Conservation (phyloP, 1,140 invertebrate genomes). For the Drosophila parvula region DNA sequence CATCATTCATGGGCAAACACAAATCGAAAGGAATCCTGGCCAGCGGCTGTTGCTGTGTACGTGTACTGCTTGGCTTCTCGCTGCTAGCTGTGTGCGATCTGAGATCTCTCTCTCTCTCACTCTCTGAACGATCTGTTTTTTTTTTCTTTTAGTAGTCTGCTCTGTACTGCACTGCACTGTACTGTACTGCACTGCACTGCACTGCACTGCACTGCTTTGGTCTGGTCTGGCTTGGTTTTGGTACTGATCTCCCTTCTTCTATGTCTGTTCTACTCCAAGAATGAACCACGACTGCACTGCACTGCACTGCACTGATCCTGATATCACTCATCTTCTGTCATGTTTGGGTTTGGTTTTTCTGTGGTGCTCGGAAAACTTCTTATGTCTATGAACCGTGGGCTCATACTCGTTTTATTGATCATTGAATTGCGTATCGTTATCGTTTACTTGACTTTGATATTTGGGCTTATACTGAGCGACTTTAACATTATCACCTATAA, state of each 20-base stretch:
- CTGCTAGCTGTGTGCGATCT: conserved; percentile 42
- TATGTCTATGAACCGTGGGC: conserved; percentile 70
- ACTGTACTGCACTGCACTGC: conserved; percentile 23
- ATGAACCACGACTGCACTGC: conserved; percentile 61
- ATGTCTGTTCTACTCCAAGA: conserved; percentile 39
- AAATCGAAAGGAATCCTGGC: conserved; percentile 66
- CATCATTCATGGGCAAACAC: conserved; percentile 54
- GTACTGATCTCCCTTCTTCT: conserved; percentile 41
- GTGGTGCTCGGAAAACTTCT: conserved; percentile 79
- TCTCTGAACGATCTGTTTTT: conserved; percentile 28
- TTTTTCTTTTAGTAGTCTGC: conserved; percentile 23
- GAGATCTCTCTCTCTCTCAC: conserved; percentile 13
- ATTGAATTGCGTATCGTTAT: conserved; percentile 80
- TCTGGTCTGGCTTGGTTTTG: conserved; percentile 23
- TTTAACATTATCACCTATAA: conserved; percentile 83
- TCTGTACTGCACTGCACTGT: conserved; percentile 28
- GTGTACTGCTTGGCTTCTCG: conserved; percentile 54
- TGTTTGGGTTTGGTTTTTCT: conserved; percentile 70
- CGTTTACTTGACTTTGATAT: conserved; percentile 82
- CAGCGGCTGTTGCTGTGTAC: conserved; percentile 69
- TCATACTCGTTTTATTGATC: conserved; percentile 63
- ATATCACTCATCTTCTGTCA: conserved; percentile 64
- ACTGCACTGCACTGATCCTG: conserved; percentile 72
- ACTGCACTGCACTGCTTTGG: conserved; percentile 22
- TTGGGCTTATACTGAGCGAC: conserved; percentile 78